These are phyloP conservation scores for Tachina lurida DNA, from an alignment of 2,888 invertebrate species.

Conservation along the genomic window DNA sequence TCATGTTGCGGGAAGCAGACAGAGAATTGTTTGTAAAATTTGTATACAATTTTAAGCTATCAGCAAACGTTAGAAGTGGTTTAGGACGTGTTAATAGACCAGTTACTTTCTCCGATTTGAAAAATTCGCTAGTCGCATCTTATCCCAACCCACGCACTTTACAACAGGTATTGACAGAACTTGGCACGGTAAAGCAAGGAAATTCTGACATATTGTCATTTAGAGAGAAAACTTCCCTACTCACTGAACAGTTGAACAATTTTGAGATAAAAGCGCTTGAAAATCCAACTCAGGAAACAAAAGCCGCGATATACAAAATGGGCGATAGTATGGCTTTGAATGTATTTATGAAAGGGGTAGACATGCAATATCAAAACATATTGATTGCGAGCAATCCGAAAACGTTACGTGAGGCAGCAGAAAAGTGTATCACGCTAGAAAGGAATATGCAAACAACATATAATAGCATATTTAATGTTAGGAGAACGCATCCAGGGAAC, in stretches of 20 bases:
- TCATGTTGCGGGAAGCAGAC: too few species aligned
- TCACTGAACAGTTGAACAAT: background rate
- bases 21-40: background rate
- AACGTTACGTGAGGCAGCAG: too few species aligned
- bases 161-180: slow-evolving; percentile 16
- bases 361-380: background rate
- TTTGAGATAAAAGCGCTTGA: background rate
- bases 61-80: slow-evolving; percentile 7
- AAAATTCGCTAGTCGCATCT: background rate
- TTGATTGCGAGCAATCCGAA: background rate
- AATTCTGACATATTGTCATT: background rate
- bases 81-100: slow-evolving; percentile 13
- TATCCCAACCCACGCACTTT: slow-evolving; percentile 8
- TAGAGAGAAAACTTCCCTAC: background rate
- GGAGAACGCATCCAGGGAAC: background rate
- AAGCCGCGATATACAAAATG: too few species aligned
- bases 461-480: background rate
- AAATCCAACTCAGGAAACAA: too few species aligned
- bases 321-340: too few species aligned
- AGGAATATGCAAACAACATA: background rate
- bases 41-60: slow-evolving; percentile 5
- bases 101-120: slow-evolving; percentile 2
- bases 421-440: background rate
- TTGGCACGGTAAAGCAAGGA: background rate
- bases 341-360: background rate